Evolutionary conservation across 2,888 invertebrate genomes (phyloP).

Genomic region (Drosophila koepferae): DNA sequence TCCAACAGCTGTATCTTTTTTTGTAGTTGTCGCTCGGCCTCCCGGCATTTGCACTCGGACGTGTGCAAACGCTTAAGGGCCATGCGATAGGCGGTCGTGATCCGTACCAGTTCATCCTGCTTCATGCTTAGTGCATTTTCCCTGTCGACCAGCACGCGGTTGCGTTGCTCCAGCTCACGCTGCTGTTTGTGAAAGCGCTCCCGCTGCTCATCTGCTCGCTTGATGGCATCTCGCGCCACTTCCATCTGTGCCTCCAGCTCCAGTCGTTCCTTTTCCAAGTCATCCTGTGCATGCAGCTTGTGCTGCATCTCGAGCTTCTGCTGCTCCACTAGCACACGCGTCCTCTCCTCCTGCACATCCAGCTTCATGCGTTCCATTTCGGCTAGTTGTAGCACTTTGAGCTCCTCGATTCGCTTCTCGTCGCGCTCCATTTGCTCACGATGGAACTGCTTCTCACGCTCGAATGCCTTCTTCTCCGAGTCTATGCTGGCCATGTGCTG

Average conservation of each 20-base stretch:
- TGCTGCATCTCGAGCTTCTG: conserved; percentile 81
- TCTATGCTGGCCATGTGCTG: conserved; percentile 84
- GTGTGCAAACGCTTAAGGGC: conserved; percentile 79
- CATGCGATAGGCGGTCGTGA: conserved; percentile 74
- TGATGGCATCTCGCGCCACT: conserved; percentile 84
- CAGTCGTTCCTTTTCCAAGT: conserved; percentile 71
- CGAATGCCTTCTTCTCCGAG: conserved; percentile 82
- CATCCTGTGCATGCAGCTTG: conserved; percentile 67
- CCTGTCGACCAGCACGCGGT: conserved; percentile 81
- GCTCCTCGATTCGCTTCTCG: conserved; percentile 83
- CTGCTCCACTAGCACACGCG: conserved; percentile 75
- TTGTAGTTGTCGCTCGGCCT: conserved; percentile 79
- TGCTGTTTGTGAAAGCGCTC: conserved; percentile 82
- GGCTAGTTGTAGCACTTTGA: conserved; percentile 80
- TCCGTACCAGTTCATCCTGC: conserved; percentile 82
- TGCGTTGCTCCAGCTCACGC: conserved; percentile 82
- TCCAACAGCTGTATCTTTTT: conserved; percentile 81
- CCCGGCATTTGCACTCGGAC: conserved; percentile 71
- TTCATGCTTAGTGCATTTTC: conserved; percentile 78
- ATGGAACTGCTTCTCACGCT: conserved; percentile 81
- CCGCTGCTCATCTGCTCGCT: conserved; percentile 83
- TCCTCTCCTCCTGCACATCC: conserved; percentile 82
- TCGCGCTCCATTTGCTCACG: conserved; percentile 83
- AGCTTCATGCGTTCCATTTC: conserved; percentile 78
- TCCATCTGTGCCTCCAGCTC: conserved; percentile 83